These are phyloP conservation scores for Lutjanus erythropterus DNA, from an alignment of 2,113 vertebrate genomes.

Conservation along the genomic window DNA sequence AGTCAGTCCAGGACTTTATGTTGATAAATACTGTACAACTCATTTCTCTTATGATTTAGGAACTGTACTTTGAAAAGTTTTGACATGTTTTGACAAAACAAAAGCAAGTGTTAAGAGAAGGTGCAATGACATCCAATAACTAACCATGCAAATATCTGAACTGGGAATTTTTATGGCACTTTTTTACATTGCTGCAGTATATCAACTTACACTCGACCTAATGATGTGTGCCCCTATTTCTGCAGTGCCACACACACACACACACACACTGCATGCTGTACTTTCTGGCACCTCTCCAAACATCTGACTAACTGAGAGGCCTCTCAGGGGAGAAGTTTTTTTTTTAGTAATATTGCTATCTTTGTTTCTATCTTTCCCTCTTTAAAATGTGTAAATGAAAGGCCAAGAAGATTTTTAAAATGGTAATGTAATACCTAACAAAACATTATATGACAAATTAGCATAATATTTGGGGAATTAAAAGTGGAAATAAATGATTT, in stretches of 20 bases:
- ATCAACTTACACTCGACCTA: conserved; percentile 60
- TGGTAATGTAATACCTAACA: neutral
- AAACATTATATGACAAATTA: neutral
- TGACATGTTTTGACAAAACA: neutral
- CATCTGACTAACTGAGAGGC: conserved; percentile 20
- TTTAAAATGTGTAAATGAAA: neutral
- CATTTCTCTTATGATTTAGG: neutral
- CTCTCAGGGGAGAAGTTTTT: neutral
- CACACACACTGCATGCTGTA: conserved; percentile 43
- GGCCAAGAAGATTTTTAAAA: too few relatives aligned
- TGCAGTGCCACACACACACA: conserved; percentile 25
- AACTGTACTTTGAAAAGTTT: neutral
- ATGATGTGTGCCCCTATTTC: conserved; percentile 60
- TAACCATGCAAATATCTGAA: conserved; percentile 45
- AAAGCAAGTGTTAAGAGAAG: neutral
- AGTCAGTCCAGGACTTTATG: conserved; percentile 13
- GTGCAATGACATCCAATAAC: conserved; percentile 41
- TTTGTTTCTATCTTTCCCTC: neutral
- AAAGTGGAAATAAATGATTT: neutral
- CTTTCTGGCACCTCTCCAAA: conserved; percentile 54
- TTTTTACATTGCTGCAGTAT: conserved; percentile 59
- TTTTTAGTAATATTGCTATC: neutral
- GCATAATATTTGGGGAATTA: neutral
- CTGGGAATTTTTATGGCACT: conserved; percentile 58
- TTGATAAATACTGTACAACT: neutral